phyloP scores from a whole-genome alignment of 2,797 vertebrate species.

The Phylloscopus collybita region DNA sequence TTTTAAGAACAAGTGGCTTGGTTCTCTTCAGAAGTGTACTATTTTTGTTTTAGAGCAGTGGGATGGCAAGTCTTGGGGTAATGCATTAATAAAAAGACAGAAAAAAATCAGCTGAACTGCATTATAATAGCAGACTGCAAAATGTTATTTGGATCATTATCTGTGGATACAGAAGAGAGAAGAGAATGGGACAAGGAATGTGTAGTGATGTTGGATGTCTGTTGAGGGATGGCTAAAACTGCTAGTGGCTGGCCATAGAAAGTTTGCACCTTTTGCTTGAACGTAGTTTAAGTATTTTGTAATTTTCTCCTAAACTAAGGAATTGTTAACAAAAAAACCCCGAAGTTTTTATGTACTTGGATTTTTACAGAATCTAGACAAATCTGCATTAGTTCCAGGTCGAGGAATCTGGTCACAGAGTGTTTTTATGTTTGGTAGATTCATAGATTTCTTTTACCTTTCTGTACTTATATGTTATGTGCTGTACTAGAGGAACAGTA shows the following conservation, averaged over 20 bases:
- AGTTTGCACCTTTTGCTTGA: background rate
- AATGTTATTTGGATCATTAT: conserved; percentile 4
- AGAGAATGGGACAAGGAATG: background rate
- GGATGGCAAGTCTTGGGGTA: conserved; percentile 21
- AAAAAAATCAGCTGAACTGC: background rate
- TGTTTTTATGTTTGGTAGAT: background rate
- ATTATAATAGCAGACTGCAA: conserved; percentile 6
- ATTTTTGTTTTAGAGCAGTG: conserved; percentile 58
- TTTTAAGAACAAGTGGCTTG: conserved; percentile 48
- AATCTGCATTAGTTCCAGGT: background rate
- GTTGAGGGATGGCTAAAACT: background rate
- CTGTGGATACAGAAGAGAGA: background rate
- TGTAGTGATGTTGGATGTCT: background rate
- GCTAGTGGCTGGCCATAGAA: background rate
- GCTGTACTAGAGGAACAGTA: background rate
- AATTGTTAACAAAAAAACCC: background rate
- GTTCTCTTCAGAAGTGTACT: conserved; percentile 48
- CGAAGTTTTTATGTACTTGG: background rate
- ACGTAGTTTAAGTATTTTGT: background rate
- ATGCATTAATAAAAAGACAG: background rate
- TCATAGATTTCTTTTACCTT: background rate
- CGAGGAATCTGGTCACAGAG: background rate
- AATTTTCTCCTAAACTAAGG: background rate
- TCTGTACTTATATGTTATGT: background rate
- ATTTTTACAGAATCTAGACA: background rate